Conservation (phyloP, 2,113 vertebrate genomes). For the Carettochelys insculpta region DNA sequence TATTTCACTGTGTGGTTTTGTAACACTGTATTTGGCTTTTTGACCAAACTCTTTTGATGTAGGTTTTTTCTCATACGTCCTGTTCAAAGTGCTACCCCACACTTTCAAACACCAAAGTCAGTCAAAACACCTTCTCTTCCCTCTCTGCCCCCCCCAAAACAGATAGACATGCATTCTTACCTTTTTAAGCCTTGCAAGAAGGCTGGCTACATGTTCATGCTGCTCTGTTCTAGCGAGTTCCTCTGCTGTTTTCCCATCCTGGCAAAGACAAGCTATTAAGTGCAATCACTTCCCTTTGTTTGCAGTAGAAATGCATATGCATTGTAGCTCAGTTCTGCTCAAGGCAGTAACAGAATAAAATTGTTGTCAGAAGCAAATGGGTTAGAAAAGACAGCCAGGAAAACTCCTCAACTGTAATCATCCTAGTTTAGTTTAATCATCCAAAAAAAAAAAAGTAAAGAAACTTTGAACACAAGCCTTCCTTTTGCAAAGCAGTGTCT, state of each 20-base stretch:
- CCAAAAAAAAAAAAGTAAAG: neutral
- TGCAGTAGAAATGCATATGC: neutral
- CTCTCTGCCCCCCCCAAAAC: neutral
- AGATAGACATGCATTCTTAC: constrained; percentile 63
- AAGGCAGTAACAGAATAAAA: neutral
- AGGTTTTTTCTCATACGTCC: rapidly evolving
- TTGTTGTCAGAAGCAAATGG: neutral
- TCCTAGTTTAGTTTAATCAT: neutral
- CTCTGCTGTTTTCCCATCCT: constrained; percentile 96
- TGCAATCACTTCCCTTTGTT: neutral
- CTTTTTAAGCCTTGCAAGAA: constrained; percentile 93
- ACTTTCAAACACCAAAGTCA: neutral
- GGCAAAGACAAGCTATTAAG: constrained; percentile 52
- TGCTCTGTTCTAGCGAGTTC: constrained; percentile 88
- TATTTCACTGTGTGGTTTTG: neutral
- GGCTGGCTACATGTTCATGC: constrained; percentile 84
- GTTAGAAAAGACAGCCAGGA: neutral
- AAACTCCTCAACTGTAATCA: neutral
- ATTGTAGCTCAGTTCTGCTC: neutral
- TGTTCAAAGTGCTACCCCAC: neutral
- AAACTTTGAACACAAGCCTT: neutral
- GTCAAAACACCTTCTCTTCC: too few species aligned
- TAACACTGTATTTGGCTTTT: neutral
- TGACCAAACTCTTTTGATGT: neutral
- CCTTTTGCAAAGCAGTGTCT: neutral